Evolutionary conservation across 1,140 invertebrate species (phyloP), one percentile per base, ranked within the genome.

Genomic region (Leptestheria dahalacensis): DNA sequence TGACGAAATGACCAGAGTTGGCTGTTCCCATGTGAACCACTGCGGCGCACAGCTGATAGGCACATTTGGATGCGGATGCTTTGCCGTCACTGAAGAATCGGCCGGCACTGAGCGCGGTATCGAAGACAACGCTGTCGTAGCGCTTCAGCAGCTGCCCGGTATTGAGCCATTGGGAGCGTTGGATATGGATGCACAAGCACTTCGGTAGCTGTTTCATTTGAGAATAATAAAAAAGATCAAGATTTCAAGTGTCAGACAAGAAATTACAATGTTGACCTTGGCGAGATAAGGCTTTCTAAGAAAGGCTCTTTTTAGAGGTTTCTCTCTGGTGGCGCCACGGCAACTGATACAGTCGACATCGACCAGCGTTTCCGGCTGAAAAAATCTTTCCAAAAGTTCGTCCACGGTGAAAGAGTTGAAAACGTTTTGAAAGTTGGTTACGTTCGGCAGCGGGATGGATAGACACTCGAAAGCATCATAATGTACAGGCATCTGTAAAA

Each of bases 381-480:
- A 84, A 68, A 91, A 91, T 57, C 87, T 81, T 18, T 82, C 80
- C 15, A 95, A 72, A 29, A 94, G 67, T 65, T 83, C 75, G 66
- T 82, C 72, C 63, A 90, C 56, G 60, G 78, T 79, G 64, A 82
- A 67, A 63, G 77, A 70, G 63, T 75, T 64, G 69, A 75, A 78
- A 67, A 72, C 53, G 12, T 55, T 55, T 33, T 33, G 65, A 66
- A 55, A 77, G 67, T 64, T 72, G 69, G 63, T 74, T 69, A 46
- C 72, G 74, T 21, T 70, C 25, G 86, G 86, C 48, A 90, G 68
- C 53, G 78, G 78, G 21, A 95, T 70, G 0, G 88, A 89, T 20
- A 95, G 75, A 67, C 85, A 89, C 70, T 93, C 88, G 67, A 92
- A 89, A 68, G 88, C 88, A 68, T 94, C 90, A 69, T 91, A 91